Conservation (phyloP, 1,140 invertebrate species). For the Macrobrachium nipponense region DNA sequence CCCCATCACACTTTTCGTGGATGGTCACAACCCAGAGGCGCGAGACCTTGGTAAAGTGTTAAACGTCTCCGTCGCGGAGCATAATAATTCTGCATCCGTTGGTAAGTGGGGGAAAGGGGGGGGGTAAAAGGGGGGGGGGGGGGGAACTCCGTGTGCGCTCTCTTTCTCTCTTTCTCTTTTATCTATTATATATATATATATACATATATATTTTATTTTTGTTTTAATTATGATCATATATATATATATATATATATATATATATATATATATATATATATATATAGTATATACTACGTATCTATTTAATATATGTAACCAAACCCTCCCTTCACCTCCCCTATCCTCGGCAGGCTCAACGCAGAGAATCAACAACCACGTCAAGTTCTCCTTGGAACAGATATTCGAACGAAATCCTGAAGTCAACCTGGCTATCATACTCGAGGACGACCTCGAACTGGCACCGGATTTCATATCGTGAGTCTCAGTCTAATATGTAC, state of each 20-base stretch:
- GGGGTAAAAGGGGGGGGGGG: neutral
- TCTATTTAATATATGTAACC: too few relatives aligned
- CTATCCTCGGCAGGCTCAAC: neutral
- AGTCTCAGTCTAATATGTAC: neutral
- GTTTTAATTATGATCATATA: too few relatives aligned
- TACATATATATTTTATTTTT: neutral
- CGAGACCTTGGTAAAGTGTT: slow-evolving; percentile 37
- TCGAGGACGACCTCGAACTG: slow-evolving; percentile 58
- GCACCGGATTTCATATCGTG: slow-evolving; percentile 57
- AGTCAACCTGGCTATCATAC: slow-evolving; percentile 37
- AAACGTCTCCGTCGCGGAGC: slow-evolving; percentile 26
- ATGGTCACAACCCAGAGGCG: slow-evolving; percentile 67
- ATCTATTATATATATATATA: slow-evolving; percentile 23
- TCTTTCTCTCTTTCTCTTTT: neutral
- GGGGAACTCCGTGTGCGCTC: neutral
- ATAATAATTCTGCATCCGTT: slow-evolving; percentile 9
- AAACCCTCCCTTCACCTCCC: neutral
- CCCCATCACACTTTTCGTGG: slow-evolving; percentile 74
- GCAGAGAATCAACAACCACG: slow-evolving; percentile 43
- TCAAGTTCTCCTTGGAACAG: slow-evolving; percentile 28
- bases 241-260: slow-evolving; percentile 34
- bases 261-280: slow-evolving; percentile 15
- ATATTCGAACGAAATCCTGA: neutral
- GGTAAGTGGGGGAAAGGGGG: neutral
- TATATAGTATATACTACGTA: neutral